Evolutionary conservation across 2,797 vertebrate species (phyloP).

Genomic region (Holocentrus rufus): DNA sequence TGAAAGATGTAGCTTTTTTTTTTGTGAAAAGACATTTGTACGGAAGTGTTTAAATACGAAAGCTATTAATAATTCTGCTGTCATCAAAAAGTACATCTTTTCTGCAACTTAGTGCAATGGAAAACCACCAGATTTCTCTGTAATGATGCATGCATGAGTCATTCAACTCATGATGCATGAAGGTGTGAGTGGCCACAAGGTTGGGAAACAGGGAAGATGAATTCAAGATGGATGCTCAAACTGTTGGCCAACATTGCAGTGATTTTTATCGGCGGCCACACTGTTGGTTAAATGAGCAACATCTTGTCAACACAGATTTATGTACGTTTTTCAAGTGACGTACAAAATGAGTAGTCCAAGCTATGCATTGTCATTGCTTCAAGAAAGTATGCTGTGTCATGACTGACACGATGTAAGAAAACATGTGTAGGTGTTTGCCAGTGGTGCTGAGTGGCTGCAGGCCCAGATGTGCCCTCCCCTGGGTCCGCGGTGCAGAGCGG

Average conservation of each 20-base stretch:
- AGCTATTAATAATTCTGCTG: conserved; percentile 32
- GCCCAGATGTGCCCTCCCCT: conserved; percentile 48
- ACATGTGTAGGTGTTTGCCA: background rate
- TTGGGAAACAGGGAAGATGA: conserved; percentile 51
- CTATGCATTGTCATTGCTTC: conserved; percentile 29
- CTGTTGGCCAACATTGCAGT: conserved; percentile 2
- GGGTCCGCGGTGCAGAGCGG: conserved; percentile 43
- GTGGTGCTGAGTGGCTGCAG: conserved; percentile 67
- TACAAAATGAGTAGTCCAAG: conserved; percentile 5
- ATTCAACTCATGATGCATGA: conserved; percentile 63
- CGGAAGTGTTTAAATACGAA: conserved; percentile 40
- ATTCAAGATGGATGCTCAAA: conserved; percentile 30
- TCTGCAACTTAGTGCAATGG: conserved; percentile 37
- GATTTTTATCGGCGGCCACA: too few relatives aligned
- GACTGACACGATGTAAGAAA: conserved; percentile 48
- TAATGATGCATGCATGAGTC: conserved; percentile 66
- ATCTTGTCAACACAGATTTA: background rate
- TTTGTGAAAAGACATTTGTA: background rate
- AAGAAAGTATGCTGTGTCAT: conserved; percentile 62
- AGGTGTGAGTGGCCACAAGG: conserved; percentile 47
- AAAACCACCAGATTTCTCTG: conserved; percentile 63
- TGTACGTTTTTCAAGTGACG: too few relatives aligned
- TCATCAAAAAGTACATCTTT: conserved; percentile 65
- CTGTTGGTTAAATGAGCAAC: too few relatives aligned
- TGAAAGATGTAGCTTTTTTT: background rate